Base-by-base conservation (phyloP, 2,113 vertebrate species). In the Fulmarus glacialis region DNA sequence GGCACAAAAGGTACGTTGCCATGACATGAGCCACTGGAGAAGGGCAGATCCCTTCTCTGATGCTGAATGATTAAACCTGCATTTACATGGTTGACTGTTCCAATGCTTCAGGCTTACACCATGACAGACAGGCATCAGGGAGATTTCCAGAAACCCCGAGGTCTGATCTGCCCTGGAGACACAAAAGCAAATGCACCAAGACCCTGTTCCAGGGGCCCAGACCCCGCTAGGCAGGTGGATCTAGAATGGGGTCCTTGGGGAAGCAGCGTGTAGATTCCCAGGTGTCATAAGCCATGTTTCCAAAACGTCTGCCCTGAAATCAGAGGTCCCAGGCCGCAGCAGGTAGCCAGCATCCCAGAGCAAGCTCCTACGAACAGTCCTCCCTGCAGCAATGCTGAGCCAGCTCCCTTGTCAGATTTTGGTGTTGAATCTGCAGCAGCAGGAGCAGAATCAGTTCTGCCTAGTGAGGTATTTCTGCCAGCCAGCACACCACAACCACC, bases 401-500 rank as follows among this genome's bases (percentile, higher is more conserved):
- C 60, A 74, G 16, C 30, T 68, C 15, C 23, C 21, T n/a, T 30
- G 10, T 26, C 50, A 82, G 34, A 43, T 70, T 58, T 45, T 3
- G 1, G 12, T 36, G 16, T 2, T 43, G 20, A n/a, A 9, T 22
- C 50, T 88, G 53, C 47, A 88, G 74, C 2, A 1, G 38, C 29
- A 60, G 40, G 20, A 87, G 38, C n/a, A 63, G 53, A 53, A 62
- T 24, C 50, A 50, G 15, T 34, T 23, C 36, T 82, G 50, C 70
- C 27, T 23, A 6, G n/a, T 0, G 0, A 78, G 30, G 11, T 73
- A 2, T 62, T 84, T 79, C 60, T 85, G 56, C 42, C n/a, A 53
- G 34, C 36, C 2, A 2, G 50, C 30, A 32, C 22, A 18, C 24
- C 0, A 0, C 18, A 43, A 5, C 4, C 19, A n/a, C 32, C 29